phyloP scores from a whole-genome alignment of 2,888 invertebrate genomes.

The Drosophila anomalata region DNA sequence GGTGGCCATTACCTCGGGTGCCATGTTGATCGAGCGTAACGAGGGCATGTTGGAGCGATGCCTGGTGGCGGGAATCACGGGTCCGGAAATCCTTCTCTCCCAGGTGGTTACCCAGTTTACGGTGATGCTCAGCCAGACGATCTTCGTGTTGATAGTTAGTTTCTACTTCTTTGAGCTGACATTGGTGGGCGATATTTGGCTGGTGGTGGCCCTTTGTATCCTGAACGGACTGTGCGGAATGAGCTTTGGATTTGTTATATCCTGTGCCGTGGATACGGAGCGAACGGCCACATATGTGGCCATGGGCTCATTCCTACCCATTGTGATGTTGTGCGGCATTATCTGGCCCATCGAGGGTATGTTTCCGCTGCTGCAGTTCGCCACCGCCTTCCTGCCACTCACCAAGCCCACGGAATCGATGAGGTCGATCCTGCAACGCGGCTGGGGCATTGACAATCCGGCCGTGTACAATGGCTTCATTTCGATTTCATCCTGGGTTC shows the following conservation, averaged over 20 bases:
- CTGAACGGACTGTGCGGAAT: slow-evolving; percentile 96
- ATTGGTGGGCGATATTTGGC: slow-evolving; percentile 89
- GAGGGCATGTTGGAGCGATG: slow-evolving; percentile 96
- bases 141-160: slow-evolving; percentile 90
- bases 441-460: slow-evolving; percentile 90
- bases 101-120: slow-evolving; percentile 95
- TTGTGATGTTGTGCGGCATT: slow-evolving; percentile 94
- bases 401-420: slow-evolving; percentile 95
- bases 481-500: slow-evolving; percentile 91
- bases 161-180: slow-evolving; percentile 92
- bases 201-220: slow-evolving; percentile 90
- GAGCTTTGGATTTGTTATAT: slow-evolving; percentile 95
- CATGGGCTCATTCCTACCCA: slow-evolving; percentile 93
- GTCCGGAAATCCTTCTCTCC: slow-evolving; percentile 92
- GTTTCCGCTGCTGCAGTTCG: slow-evolving; percentile 89
- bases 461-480: slow-evolving; percentile 93
- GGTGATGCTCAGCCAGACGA: slow-evolving; percentile 93
- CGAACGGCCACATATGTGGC: slow-evolving; percentile 93
- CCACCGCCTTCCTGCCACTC: slow-evolving; percentile 91
- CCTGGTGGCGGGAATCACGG: slow-evolving; percentile 92
- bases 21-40: slow-evolving; percentile 94
- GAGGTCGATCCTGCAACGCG: slow-evolving; percentile 92
- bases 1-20: slow-evolving; percentile 95
- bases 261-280: slow-evolving; percentile 91
- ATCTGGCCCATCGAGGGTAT: slow-evolving; percentile 98